These are phyloP conservation scores for Diuraphis noxia DNA, from an alignment of 1,140 invertebrate genomes.

Conservation along the genomic window DNA sequence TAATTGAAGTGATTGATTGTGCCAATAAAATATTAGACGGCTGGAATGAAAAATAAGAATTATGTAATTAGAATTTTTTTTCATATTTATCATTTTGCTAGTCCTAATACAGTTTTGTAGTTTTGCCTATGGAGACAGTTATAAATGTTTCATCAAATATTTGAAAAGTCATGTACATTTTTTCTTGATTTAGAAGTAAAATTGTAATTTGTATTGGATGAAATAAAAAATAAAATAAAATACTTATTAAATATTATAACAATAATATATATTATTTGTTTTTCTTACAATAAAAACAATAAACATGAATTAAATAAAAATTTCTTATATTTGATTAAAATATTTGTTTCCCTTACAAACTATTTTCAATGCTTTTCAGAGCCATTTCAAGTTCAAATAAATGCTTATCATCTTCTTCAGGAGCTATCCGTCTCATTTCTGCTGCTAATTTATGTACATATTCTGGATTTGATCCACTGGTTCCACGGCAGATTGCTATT, in stretches of 20 bases:
- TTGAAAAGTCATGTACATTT: background rate
- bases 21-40: background rate
- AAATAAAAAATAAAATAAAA: background rate
- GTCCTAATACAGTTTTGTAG: too few species aligned
- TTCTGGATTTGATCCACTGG: slow-evolving; percentile 84
- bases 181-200: background rate
- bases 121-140: too few species aligned
- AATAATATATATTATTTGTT: background rate
- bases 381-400: slow-evolving; percentile 74
- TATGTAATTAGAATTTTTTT: too few species aligned
- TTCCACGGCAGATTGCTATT: slow-evolving; percentile 73
- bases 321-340: slow-evolving; percentile 16
- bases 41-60: background rate
- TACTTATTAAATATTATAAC: background rate
- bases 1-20: background rate
- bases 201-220: background rate
- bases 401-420: slow-evolving; percentile 73
- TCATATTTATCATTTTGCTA: too few species aligned
- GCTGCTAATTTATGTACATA: slow-evolving; percentile 84
- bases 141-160: background rate
- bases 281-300: background rate
- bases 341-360: background rate
- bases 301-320: background rate
- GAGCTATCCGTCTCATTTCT: slow-evolving; percentile 75
- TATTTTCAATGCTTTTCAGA: slow-evolving; percentile 59